Evolutionary conservation across 2,797 vertebrate species (phyloP), one percentile per base, ranked within the genome.

Genomic region (Sebastes paucispinis): DNA sequence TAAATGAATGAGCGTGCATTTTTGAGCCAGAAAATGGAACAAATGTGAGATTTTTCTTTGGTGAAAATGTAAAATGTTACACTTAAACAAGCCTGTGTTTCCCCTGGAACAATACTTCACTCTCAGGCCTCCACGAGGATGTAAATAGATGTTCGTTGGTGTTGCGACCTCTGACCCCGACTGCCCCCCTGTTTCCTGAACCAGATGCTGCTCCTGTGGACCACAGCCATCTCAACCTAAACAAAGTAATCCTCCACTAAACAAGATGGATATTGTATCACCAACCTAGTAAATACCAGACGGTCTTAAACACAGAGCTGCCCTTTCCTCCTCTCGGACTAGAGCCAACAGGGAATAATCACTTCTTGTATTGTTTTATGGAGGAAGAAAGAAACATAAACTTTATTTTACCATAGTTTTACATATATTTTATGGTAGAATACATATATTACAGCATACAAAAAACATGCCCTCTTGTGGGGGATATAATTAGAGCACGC

Each of bases 231-330:
- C 87, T 89, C 82, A 94, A 93, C 79, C 90, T 92, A 94, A 94
- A 93, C 91, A 94, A 94, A 92, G 91, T 94, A 92, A 94, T 93
- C 91, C 92, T 93, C 91, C 91, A 86, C 87, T 91, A 94, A 93
- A 94, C 92, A 95, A 93, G 89, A 94, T 92, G 89, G 91, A 94
- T 94, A 94, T 93, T 94, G 93, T 94, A 91, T 95, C 93, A 87
- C 80, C 91, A 77, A 75, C 80, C 89, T 64, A 81, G 88, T 86
- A 89, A 90, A 90, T 84, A 89, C 81, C 86, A 87, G 69, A 77
- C 77, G 78, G 65, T 50, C 47, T 78, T 75, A 75, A 72, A 80
- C 74, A 80, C 73, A 86, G 79, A 80, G 73, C 66, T 73, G 60
- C 74, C 24, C 88, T 75, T 63, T 80, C 71, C 64, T 81, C 72